phyloP scores from a whole-genome alignment of 2,888 invertebrate species.

The Lymantria dispar region DNA sequence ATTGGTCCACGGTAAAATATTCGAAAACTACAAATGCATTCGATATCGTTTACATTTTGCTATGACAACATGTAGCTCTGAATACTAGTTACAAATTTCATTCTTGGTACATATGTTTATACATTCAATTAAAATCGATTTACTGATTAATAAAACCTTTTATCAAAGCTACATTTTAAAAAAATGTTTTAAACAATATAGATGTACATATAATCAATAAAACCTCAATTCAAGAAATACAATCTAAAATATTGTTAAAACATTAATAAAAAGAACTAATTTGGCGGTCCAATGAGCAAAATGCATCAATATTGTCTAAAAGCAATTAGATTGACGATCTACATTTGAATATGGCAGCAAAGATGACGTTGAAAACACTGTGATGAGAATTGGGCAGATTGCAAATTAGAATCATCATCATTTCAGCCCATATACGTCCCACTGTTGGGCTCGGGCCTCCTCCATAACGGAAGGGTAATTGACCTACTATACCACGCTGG shows the following conservation, averaged over 20 bases:
- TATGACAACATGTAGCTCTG: conserved; percentile 14
- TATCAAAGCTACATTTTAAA: conserved; percentile 19
- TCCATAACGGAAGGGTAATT: too few species aligned
- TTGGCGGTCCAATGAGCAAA: background rate
- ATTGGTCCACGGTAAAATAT: conserved; percentile 34
- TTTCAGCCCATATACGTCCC: too few species aligned
- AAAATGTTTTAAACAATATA: conserved; percentile 16
- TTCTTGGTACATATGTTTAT: background rate
- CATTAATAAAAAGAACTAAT: too few species aligned
- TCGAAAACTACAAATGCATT: conserved; percentile 28
- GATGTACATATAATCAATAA: background rate
- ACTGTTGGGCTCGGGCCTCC: too few species aligned
- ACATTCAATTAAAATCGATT: background rate
- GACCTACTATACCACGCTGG: too few species aligned
- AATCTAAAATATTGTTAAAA: background rate
- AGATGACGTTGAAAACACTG: conserved; percentile 9
- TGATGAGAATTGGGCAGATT: conserved; percentile 5
- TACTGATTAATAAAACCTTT: background rate
- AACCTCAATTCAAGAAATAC: background rate
- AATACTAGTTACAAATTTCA: background rate
- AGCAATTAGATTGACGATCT: background rate
- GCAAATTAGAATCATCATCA: background rate
- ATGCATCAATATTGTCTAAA: conserved; percentile 6
- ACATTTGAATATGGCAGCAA: conserved; percentile 4
- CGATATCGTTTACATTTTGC: conserved; percentile 8